Percentiles rank a stretch among this genome's conserved stretches.
Evolutionary conservation across 2,113 vertebrate species (phyloP).

Genomic region (Pelecanus crispus): DNA sequence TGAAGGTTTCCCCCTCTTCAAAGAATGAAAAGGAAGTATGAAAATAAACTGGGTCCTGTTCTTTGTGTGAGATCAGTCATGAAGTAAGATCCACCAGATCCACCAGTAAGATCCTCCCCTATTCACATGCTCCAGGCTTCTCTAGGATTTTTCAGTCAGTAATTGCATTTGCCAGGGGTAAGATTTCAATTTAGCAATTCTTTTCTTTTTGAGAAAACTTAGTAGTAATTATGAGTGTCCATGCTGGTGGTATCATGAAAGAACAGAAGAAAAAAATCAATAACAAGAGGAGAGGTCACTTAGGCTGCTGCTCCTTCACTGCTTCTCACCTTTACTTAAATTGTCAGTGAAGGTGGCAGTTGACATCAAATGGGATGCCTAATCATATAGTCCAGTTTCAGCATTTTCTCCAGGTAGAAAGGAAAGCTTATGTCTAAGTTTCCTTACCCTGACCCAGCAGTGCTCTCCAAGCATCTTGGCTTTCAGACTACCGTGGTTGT

Average conservation of each 20-base stretch:
- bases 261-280: background rate
- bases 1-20: background rate
- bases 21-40: background rate
- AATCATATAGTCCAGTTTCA: background rate
- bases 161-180: background rate
- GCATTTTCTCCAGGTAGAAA: background rate
- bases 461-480: background rate
- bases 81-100: background rate
- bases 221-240: background rate
- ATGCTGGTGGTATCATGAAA: background rate
- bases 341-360: background rate
- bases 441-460: background rate
- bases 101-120: no score
- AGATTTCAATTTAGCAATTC: background rate
- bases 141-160: background rate
- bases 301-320: background rate
- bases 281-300: background rate
- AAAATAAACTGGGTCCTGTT: background rate
- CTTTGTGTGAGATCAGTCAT: background rate
- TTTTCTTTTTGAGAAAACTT: background rate
- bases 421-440: rapidly evolving
- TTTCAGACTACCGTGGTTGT: background rate
- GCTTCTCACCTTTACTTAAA: background rate
- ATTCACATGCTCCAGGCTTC: background rate
- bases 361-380: background rate